Base-by-base conservation (phyloP, 2,113 vertebrate genomes). In the Odontophorus gujanensis region DNA sequence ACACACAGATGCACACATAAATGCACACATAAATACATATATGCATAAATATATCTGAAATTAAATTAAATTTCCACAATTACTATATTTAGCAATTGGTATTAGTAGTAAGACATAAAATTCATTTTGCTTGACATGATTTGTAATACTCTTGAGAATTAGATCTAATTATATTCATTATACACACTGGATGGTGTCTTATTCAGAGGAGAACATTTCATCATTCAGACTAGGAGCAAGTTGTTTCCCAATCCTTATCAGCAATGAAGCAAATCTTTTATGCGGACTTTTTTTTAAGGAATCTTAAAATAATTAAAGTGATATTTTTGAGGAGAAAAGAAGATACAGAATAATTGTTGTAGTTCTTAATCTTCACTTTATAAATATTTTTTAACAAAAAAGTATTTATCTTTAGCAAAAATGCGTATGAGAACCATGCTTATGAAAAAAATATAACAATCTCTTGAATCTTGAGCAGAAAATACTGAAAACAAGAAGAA, bases 51-150 rank as follows among this genome's bases (percentile, higher is more conserved):
- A 2, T 63, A 9, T 83, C 58, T 86, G 30, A 93, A 86, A 58
- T 72, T 75, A 83, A 45, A 71, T 38, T 82, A 75, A 26, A 55
- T 92, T 81, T 75, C 30, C 32, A 89, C 17, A 73, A 53, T 65
- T 66, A 25, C 55, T 72, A 67, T 77, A 84, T 91, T 91, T 90
- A 93, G 55, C 51, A 84, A 65, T 17, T 22, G 61, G 32, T 92
- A 43, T 75, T 55, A 86, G 76, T 53, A 83, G 36, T 15, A 89
- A 92, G 25, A 4, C 59, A 84, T 72, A 71, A 71, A 92, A 73
- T 86, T 82, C 90, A 86, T 95, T 95, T 93, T 87, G 25, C n/a
- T 81, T 94, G 77, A 93, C 88, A 89, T 93, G 73, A 85, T 92
- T 95, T 93, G 62, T 86, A 80, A 93, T 72, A 75, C 51, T 94